Percentiles rank a stretch among this genome's conserved stretches.
These are phyloP conservation scores for Drosophila albomicans DNA, from an alignment of 1,140 invertebrate genomes.

Conservation along the genomic window DNA sequence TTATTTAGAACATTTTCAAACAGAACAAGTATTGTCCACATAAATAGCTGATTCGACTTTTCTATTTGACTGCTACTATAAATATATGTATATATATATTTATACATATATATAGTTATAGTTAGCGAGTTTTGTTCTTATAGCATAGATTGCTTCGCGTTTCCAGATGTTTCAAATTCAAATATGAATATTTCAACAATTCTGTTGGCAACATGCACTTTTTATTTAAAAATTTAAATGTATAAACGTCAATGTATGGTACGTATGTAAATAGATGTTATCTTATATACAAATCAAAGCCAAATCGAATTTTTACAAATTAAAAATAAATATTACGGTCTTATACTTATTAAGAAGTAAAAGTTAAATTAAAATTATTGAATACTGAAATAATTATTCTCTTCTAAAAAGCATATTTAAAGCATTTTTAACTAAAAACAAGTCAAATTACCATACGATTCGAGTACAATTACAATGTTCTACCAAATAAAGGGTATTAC, in stretches of 20 bases:
- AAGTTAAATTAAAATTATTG: neutral
- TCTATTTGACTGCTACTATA: conserved; percentile 35
- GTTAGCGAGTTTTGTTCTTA: conserved; percentile 2
- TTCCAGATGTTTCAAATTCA: conserved; percentile 26
- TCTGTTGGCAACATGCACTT: conserved; percentile 38
- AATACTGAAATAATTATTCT: conserved; percentile 10
- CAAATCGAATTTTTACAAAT: conserved; percentile 6
- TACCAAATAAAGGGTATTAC: conserved; percentile 15
- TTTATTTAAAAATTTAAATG: neutral
- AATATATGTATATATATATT: conserved; percentile 6
- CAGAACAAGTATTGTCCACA: conserved; percentile 67
- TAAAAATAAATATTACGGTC: conserved; percentile 30
- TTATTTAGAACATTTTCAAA: conserved; percentile 36
- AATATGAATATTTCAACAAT: conserved; percentile 16
- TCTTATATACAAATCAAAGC: conserved; percentile 57
- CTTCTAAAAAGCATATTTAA: conserved; percentile 27
- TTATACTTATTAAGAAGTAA: conserved; percentile 20
- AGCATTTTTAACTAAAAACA: conserved; percentile 3
- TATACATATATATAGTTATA: too few relatives aligned
- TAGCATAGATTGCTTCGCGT: conserved; percentile 52
- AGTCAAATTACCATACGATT: conserved; percentile 4
- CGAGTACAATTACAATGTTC: conserved; percentile 6
- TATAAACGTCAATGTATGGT: conserved; percentile 8
- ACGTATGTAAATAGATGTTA: neutral
- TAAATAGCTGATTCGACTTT: conserved; percentile 38